Conservation (phyloP, 2,113 vertebrate species). For the Nothocercus julius region DNA sequence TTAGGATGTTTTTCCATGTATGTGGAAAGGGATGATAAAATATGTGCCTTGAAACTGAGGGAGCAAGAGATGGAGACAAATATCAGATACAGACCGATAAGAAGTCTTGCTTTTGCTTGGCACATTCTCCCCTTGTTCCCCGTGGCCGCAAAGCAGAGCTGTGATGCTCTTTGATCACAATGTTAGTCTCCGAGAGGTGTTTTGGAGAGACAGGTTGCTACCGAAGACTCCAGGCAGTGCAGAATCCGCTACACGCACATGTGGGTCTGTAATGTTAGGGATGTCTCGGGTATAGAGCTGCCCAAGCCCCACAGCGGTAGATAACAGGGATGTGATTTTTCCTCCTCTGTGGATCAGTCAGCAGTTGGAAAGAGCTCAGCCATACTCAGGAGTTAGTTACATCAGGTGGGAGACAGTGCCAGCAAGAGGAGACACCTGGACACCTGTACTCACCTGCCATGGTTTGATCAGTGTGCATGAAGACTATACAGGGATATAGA, state of each 20-base stretch:
- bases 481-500: not conserved
- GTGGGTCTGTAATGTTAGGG: not conserved
- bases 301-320: not conserved
- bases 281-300: not conserved
- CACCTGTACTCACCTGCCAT: not conserved
- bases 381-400: not conserved
- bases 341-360: not conserved
- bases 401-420: conserved; percentile 5
- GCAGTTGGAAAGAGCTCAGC: conserved; percentile 14
- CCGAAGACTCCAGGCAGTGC: not conserved
- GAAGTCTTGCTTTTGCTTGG: not conserved
- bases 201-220: not conserved
- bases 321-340: not conserved
- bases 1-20: conserved; percentile 34
- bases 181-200: not conserved
- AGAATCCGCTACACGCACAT: not conserved
- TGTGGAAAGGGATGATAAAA: not conserved
- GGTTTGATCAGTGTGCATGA: not conserved
- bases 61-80: not conserved
- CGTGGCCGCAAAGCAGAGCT: not conserved
- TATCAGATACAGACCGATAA: not conserved
- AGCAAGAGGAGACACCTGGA: conserved; percentile 9
- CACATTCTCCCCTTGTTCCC: not conserved
- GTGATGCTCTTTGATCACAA: not conserved
- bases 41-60: not conserved